Base-by-base conservation (phyloP, 2,888 invertebrate genomes). In the Tortrix viridana region DNA sequence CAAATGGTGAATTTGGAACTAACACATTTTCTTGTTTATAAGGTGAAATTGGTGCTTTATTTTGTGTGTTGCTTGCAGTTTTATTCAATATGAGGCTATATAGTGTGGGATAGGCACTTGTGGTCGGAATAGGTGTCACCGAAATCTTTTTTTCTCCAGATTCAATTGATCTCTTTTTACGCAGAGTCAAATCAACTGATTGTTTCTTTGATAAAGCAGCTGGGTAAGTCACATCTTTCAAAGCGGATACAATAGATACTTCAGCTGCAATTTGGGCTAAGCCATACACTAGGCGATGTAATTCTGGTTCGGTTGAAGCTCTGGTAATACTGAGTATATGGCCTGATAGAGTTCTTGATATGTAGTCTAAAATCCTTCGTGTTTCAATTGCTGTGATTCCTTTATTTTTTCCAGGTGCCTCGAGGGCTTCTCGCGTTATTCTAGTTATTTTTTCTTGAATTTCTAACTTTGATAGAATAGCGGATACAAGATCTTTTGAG, bases 321-420 rank as follows among this genome's bases (percentile, higher is more conserved):
- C 84, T 84, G 1, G 92, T 91, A 60, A 91, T 82, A 47, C 78
- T 83, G 5, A 92, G 74, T 70, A 92, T 92, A 68, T 92, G 84
- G 1, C 89, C 82, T 16, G 92, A 91, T 48, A 92, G 69, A 5
- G 90, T 89, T 70, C 88, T 81, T 19, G 92, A 92, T 69, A 92
- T 89, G 53, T 90, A 91, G 73, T 92, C 92, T 57, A 92, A 73
- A 71, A 92, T 92, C 37, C 91, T 81, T 68, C 91, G 76, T 0
- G 91, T 91, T 70, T 92, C 92, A 67, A 92, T 92, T 12, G 92
- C 92, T 22, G 89, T 89, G 52, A 90, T 86, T 1, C 91, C 91
- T 75, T 88, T 90, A 69, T 81, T 86, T 74, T 85, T 88, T 0
- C 90, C 90, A 3, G 90, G 85, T 2, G 90, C 89, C 71, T 90